Conservation (phyloP, 2,888 invertebrate species). For the Heliconius erato region DNA sequence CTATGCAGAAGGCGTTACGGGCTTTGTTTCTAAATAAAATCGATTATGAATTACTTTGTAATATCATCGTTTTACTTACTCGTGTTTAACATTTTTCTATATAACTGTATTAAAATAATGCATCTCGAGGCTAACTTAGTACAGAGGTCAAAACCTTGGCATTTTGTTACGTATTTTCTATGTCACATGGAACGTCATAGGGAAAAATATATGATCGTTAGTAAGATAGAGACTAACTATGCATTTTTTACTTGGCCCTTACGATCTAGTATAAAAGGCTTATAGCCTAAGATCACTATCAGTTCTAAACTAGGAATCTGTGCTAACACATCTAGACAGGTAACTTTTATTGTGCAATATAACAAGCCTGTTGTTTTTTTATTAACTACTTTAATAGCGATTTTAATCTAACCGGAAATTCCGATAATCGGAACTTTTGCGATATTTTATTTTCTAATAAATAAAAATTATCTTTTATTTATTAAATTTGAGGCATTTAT, state of each 20-base stretch:
- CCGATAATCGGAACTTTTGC: neutral
- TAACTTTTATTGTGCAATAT: neutral
- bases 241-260: slow-evolving; percentile 36
- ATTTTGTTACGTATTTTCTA: slow-evolving; percentile 19
- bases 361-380: neutral
- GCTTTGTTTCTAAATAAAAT: neutral
- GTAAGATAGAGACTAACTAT: slow-evolving; percentile 29
- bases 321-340: slow-evolving; percentile 26
- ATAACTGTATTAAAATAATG: neutral
- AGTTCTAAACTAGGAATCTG: slow-evolving; percentile 43
- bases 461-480: too few species aligned
- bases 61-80: neutral
- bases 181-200: slow-evolving; percentile 39
- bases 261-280: slow-evolving; percentile 80
- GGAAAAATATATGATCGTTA: slow-evolving; percentile 42
- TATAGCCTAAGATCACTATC: slow-evolving; percentile 30
- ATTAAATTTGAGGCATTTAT: too few species aligned
- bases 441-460: neutral
- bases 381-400: neutral
- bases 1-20: neutral
- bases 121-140: slow-evolving; percentile 1
- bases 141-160: slow-evolving; percentile 44
- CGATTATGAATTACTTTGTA: neutral
- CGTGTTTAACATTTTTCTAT: neutral
- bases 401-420: neutral